Evolutionary conservation across 2,888 invertebrate species (phyloP).

Genomic region (Athalia circularis): DNA sequence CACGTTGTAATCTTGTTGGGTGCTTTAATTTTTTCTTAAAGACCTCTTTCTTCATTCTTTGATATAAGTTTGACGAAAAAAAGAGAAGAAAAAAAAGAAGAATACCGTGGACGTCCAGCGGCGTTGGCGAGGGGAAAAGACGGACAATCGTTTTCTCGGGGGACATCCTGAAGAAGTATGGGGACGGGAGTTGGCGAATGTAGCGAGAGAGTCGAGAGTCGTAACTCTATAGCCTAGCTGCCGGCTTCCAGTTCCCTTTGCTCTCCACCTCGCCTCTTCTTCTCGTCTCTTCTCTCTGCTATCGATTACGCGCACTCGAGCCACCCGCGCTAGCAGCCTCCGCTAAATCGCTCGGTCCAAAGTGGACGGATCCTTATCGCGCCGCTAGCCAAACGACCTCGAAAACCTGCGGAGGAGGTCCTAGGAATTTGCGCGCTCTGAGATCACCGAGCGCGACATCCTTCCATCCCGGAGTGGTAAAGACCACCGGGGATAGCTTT

Average conservation of each 20-base stretch:
- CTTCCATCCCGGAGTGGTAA: constrained; percentile 15
- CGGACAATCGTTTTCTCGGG: neutral
- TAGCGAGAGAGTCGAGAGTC: constrained; percentile 45
- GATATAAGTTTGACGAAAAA: too few species aligned
- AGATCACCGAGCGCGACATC: constrained; percentile 25
- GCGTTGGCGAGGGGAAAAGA: too few species aligned
- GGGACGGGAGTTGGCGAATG: neutral
- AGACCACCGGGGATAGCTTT: neutral
- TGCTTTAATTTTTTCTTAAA: too few species aligned
- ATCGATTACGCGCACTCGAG: constrained; percentile 40
- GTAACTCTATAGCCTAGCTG: constrained; percentile 59
- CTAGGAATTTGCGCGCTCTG: constrained; percentile 31
- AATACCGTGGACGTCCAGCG: too few species aligned
- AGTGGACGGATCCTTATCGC: constrained; percentile 41
- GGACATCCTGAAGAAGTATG: constrained; percentile 2
- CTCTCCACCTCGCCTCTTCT: constrained; percentile 44
- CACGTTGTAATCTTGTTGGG: too few species aligned
- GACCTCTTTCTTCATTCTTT: too few species aligned
- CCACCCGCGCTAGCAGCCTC: constrained; percentile 2
- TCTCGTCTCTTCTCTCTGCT: constrained; percentile 19
- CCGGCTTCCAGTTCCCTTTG: constrained; percentile 55
- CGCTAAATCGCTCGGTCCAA: constrained; percentile 26
- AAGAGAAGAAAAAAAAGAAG: too few species aligned
- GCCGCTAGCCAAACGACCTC: constrained; percentile 33
- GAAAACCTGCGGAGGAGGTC: constrained; percentile 17